Evolutionary conservation across 2,888 invertebrate genomes (phyloP).

Genomic region (Thelaira solivaga): DNA sequence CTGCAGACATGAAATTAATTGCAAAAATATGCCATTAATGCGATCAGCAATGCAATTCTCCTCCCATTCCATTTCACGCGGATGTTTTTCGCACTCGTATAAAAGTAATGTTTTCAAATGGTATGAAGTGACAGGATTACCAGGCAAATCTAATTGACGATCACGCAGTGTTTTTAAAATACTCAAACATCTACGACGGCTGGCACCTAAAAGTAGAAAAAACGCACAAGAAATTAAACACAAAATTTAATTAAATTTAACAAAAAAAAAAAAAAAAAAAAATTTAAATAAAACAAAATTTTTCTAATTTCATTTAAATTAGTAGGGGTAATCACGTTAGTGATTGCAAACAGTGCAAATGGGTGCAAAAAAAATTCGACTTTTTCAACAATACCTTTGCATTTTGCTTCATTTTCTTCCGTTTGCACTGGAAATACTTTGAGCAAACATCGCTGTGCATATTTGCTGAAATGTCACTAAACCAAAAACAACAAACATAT

Average conservation of each 20-base stretch:
- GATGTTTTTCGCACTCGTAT: conserved; percentile 98
- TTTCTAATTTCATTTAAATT: too few species aligned
- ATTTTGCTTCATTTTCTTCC: too few species aligned
- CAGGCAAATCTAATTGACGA: conserved; percentile 91
- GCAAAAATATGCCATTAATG: conserved; percentile 95
- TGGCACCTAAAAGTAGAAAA: conserved; percentile 79
- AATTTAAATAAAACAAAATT: neutral
- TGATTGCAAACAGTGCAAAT: too few species aligned
- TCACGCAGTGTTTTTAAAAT: conserved; percentile 94
- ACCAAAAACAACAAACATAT: too few species aligned
- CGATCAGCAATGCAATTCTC: conserved; percentile 94
- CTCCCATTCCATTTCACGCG: conserved; percentile 95
- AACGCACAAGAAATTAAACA: neutral
- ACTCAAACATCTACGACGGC: conserved; percentile 90
- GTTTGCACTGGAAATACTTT: too few species aligned
- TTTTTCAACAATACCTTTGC: too few species aligned
- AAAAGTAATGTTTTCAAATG: conserved; percentile 93
- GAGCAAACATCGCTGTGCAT: too few species aligned
- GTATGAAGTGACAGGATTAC: conserved; percentile 93
- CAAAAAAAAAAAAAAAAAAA: neutral
- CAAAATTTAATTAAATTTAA: neutral
- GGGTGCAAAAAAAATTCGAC: too few species aligned
- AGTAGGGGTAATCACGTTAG: too few species aligned
- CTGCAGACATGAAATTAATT: conserved; percentile 96
- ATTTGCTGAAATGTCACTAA: too few species aligned